Percentiles rank a stretch among this genome's conserved stretches.
Conservation (phyloP, 2,113 vertebrate species). For the Grallaria varia region DNA sequence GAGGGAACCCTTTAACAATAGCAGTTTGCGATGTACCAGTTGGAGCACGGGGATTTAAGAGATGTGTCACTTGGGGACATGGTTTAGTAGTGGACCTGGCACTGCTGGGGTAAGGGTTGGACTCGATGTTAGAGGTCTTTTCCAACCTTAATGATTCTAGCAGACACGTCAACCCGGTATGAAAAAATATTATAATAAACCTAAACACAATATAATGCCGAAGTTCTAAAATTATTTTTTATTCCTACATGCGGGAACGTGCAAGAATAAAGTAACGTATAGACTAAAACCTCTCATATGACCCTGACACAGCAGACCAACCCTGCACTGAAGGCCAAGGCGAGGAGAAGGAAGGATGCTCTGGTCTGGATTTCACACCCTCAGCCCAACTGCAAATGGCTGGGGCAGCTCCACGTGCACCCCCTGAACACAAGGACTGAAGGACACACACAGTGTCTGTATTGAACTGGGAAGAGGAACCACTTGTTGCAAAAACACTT, state of each 20-base stretch:
- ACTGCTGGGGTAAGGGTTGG: background rate
- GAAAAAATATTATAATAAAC: background rate
- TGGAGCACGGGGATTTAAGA: rapidly evolving
- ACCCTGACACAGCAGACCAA: background rate
- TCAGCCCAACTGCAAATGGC: background rate
- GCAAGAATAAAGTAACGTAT: background rate
- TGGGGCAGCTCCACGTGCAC: background rate
- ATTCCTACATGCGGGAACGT: rapidly evolving
- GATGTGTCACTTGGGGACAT: background rate
- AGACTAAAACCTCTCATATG: background rate
- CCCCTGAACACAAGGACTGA: background rate
- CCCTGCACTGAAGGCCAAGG: background rate
- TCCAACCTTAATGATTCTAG: background rate
- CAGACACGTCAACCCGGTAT: background rate
- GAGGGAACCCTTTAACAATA: background rate
- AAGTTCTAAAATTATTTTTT: background rate
- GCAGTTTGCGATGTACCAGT: too few relatives aligned
- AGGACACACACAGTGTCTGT: background rate
- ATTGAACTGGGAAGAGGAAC: background rate
- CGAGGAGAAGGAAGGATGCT: background rate
- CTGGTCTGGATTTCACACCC: background rate
- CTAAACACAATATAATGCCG: background rate
- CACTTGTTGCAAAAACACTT: background rate
- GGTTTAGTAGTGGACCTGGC: background rate
- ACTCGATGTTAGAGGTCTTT: background rate